phyloP scores from a whole-genome alignment of 2,888 invertebrate genomes.

The Auanema sp. region DNA sequence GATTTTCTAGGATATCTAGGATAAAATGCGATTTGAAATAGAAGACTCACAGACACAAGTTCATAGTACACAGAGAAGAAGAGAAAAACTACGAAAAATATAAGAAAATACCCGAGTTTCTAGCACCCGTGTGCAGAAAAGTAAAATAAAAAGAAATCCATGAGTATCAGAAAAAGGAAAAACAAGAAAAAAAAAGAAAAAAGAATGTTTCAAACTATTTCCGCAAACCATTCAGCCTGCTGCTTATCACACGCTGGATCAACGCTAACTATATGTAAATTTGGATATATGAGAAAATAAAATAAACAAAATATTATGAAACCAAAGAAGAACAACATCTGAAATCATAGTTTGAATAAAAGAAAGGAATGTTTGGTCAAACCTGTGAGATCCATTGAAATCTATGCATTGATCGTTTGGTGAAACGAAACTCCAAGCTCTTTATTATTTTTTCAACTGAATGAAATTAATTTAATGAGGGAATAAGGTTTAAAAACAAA shows the following conservation, averaged over 20 bases:
- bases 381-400: constrained; percentile 64
- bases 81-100: too few species aligned
- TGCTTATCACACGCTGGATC: constrained; percentile 52
- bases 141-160: too few species aligned
- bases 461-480: too few species aligned
- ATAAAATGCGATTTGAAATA: too few species aligned
- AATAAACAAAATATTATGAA: constrained; percentile 62
- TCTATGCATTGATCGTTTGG: constrained; percentile 49
- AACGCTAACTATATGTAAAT: constrained; percentile 46
- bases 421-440: constrained; percentile 33
- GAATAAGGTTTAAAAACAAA: too few species aligned
- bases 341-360: constrained; percentile 13
- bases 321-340: constrained; percentile 63
- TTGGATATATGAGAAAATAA: constrained; percentile 62
- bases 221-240: constrained; percentile 56
- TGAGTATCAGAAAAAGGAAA: constrained; percentile 1
- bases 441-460: constrained; percentile 8
- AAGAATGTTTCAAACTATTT: constrained; percentile 28
- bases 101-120: too few species aligned
- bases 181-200: constrained; percentile 8
- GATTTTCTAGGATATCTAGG: too few species aligned
- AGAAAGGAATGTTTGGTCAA: not conserved
- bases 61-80: too few species aligned
- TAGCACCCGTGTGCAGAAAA: too few species aligned
- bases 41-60: too few species aligned